Evolutionary conservation across 2,797 vertebrate genomes (phyloP).

Genomic region (Heteromormyrus szaboi): DNA sequence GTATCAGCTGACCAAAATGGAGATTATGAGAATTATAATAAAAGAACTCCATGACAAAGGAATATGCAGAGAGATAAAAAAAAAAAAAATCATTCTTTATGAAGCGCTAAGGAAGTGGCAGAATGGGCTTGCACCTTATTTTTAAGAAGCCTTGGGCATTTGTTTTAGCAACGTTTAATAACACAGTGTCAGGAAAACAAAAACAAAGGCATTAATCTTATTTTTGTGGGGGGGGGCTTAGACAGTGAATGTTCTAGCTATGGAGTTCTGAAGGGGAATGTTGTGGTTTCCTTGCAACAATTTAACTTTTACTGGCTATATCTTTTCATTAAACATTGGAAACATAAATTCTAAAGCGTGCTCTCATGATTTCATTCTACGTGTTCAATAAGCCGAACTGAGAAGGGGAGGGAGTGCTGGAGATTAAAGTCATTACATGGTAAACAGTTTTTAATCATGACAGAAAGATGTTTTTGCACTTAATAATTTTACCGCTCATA

Average conservation of each 20-base stretch:
- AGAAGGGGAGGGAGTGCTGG: not conserved
- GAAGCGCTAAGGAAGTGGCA: not conserved
- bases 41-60: not conserved
- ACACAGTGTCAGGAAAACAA: not conserved
- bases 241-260: not conserved
- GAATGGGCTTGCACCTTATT: not conserved
- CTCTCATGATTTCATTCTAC: not conserved
- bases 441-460: conserved; percentile 6
- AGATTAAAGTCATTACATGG: not conserved
- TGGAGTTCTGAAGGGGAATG: not conserved
- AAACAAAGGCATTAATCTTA: not conserved
- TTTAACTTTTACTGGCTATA: not conserved
- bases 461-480: conserved; percentile 8
- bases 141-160: not conserved
- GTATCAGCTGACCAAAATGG: not conserved
- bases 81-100: not conserved
- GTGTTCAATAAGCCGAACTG: not conserved
- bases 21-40: not conserved
- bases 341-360: not conserved
- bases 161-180: not conserved
- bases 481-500: conserved; percentile 2
- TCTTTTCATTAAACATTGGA: not conserved
- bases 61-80: not conserved
- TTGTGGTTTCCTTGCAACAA: not conserved
- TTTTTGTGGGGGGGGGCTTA: not conserved